phyloP scores from a whole-genome alignment of 2,113 vertebrate species.

The Cephalopholis sonnerati region DNA sequence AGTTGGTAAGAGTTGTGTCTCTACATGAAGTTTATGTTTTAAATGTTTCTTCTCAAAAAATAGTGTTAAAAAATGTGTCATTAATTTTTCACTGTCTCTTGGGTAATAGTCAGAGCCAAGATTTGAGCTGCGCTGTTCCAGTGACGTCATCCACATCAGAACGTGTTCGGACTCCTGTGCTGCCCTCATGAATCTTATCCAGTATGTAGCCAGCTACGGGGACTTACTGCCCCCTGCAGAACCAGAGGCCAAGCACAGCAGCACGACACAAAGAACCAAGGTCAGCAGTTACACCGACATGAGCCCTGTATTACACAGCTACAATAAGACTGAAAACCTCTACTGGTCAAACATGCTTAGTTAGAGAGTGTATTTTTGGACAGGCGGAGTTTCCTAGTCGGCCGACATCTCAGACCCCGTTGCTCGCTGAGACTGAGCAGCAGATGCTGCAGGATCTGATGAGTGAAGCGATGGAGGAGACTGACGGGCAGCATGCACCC shows the following conservation, averaged over 20 bases:
- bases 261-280: conserved; percentile 86
- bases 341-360: not conserved
- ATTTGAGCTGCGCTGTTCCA: conserved; percentile 97
- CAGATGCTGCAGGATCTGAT: conserved; percentile 96
- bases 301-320: not conserved
- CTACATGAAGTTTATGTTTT: not conserved
- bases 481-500: conserved; percentile 84
- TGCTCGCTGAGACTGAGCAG: conserved; percentile 94
- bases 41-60: not conserved
- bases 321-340: not conserved
- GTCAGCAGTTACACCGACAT: conserved; percentile 71
- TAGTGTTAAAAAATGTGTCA: not conserved
- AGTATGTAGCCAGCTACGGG: conserved; percentile 96
- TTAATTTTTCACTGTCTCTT: not conserved
- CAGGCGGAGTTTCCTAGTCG: conserved; percentile 86
- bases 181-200: conserved; percentile 98
- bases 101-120: conserved; percentile 87
- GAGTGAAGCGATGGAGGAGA: conserved; percentile 98
- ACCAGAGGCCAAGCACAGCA: conserved; percentile 84
- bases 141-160: conserved; percentile 95
- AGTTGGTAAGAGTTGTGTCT: conserved; percentile 85
- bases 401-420: conserved; percentile 82
- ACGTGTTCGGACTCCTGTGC: conserved; percentile 97
- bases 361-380: conserved; percentile 28
- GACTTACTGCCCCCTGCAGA: conserved; percentile 89